These are phyloP conservation scores for Hippolais icterina DNA, from an alignment of 2,113 vertebrate genomes.

Conservation along the genomic window DNA sequence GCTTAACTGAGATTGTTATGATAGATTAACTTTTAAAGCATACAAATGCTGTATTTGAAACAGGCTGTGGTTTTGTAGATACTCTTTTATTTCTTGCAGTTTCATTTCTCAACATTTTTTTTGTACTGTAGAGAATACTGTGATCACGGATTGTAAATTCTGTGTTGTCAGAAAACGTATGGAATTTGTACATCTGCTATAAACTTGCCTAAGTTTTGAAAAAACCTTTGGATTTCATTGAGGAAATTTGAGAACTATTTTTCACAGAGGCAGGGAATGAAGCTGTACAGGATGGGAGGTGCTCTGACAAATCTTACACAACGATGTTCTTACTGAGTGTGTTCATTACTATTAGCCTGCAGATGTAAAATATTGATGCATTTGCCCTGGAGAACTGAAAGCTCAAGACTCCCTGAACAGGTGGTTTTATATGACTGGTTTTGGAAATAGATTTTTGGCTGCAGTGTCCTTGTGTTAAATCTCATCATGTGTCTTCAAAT, in stretches of 20 bases:
- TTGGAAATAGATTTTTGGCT: conserved; percentile 20
- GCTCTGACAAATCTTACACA: conserved; percentile 15
- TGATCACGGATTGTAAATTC: not conserved
- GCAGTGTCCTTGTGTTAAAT: conserved; percentile 1
- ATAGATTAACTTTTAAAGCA: not conserved
- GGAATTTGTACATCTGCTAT: not conserved
- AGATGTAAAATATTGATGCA: conserved; percentile 41
- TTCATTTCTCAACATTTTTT: not conserved
- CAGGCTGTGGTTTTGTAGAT: not conserved
- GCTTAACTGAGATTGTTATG: not conserved
- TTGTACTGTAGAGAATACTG: not conserved
- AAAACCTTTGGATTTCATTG: not conserved
- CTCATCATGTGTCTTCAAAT: conserved; percentile 21
- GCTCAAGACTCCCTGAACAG: not conserved
- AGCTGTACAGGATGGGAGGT: not conserved
- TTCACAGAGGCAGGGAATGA: not conserved
- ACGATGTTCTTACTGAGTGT: not conserved
- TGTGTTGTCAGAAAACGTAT: not conserved
- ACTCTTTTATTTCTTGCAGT: not conserved
- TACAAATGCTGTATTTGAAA: not conserved
- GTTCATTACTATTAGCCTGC: not conserved
- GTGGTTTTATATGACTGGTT: not conserved
- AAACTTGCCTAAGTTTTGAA: not conserved
- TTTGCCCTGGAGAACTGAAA: conserved; percentile 35
- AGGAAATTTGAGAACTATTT: conserved; percentile 16